Percentiles rank a stretch among this genome's conserved stretches.
These are phyloP conservation scores for Heliconius aoede DNA, from an alignment of 2,888 invertebrate species.

Conservation along the genomic window DNA sequence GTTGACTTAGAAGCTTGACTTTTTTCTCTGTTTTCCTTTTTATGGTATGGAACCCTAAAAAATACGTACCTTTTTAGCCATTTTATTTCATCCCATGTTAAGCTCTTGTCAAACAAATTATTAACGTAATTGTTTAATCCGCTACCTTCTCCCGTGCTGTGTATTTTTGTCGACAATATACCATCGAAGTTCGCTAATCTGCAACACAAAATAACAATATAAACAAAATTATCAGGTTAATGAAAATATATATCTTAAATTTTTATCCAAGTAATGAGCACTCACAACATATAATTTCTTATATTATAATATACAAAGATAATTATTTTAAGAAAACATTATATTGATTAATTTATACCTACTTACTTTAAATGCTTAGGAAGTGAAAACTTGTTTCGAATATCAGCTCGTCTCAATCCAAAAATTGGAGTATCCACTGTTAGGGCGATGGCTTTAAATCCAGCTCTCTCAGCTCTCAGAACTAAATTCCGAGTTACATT, in stretches of 20 bases:
- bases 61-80: slow-evolving; percentile 90
- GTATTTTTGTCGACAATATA: slow-evolving; percentile 73
- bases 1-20: too few relatives aligned
- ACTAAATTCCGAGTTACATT: slow-evolving; percentile 89
- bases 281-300: not conserved
- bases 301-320: not conserved
- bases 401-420: slow-evolving; percentile 91
- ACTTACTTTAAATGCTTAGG: slow-evolving; percentile 90
- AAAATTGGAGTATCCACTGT: slow-evolving; percentile 95
- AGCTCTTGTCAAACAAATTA: slow-evolving; percentile 89
- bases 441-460: slow-evolving; percentile 93
- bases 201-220: slow-evolving; percentile 33
- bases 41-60: not conserved
- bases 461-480: slow-evolving; percentile 89
- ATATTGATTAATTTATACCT: not conserved
- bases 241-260: not conserved
- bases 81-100: slow-evolving; percentile 93
- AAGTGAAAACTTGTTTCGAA: slow-evolving; percentile 91
- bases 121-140: slow-evolving; percentile 91
- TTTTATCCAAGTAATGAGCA: not conserved
- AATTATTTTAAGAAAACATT: not conserved
- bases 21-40: too few relatives aligned
- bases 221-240: not conserved
- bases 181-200: slow-evolving; percentile 93
- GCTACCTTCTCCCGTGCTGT: slow-evolving; percentile 84